Evolutionary conservation across 2,888 invertebrate species (phyloP).

Genomic region (Acanthosoma haemorrhoidale): DNA sequence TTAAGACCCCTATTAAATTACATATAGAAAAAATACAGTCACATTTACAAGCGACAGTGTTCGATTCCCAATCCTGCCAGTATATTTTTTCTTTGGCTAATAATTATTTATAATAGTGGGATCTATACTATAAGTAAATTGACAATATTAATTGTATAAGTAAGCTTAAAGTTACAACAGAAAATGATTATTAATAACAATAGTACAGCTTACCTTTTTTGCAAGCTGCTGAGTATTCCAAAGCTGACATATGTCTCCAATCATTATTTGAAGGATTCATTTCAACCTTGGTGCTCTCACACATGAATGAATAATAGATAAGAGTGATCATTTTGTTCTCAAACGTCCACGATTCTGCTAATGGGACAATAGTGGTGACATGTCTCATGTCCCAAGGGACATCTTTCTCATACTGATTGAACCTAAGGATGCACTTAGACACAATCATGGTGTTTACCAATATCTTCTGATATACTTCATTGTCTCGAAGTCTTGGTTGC

Average conservation of each 20-base stretch:
- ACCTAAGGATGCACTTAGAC: background rate
- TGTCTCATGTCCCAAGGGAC: constrained; percentile 38
- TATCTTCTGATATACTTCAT: constrained; percentile 30
- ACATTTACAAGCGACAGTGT: too few relatives aligned
- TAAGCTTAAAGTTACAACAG: background rate
- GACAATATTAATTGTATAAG: background rate
- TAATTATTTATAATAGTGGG: too few relatives aligned
- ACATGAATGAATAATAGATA: constrained; percentile 36
- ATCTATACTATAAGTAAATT: too few relatives aligned
- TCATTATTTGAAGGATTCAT: background rate
- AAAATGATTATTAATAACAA: background rate
- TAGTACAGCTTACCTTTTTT: constrained; percentile 43
- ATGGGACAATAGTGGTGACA: constrained; percentile 19
- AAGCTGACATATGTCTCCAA: constrained; percentile 47
- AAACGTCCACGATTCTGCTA: background rate
- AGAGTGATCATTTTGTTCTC: constrained; percentile 39
- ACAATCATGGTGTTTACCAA: constrained; percentile 16
- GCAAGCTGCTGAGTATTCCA: constrained; percentile 52
- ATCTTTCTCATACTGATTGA: constrained; percentile 15
- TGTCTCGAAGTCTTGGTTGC: background rate
- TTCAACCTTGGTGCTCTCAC: constrained; percentile 14
- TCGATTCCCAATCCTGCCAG: too few relatives aligned
- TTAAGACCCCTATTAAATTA: too few relatives aligned
- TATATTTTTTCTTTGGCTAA: too few relatives aligned
- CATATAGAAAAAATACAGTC: too few relatives aligned